Percentiles rank a stretch among this genome's conserved stretches.
These are phyloP conservation scores for Mus minutoides DNA, from an alignment of 2,797 vertebrate species.

Conservation along the genomic window DNA sequence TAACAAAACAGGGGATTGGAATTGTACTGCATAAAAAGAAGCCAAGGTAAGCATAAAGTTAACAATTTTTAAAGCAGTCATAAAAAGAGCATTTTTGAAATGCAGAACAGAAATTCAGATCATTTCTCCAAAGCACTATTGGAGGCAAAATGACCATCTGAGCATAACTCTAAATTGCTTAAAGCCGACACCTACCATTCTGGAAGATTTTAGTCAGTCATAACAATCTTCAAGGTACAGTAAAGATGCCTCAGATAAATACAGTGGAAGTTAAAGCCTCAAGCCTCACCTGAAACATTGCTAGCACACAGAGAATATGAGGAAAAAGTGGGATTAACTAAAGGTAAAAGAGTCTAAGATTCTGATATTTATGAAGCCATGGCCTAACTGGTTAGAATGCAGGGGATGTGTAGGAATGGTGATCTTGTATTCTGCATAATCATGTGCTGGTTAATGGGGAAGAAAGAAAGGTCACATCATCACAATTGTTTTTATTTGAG, in stretches of 20 bases:
- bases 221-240: neutral
- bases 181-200: neutral
- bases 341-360: neutral
- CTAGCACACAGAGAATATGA: neutral
- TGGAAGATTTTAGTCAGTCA: neutral
- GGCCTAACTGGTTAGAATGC: neutral
- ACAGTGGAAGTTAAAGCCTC: neutral
- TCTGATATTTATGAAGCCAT: neutral
- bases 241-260: neutral
- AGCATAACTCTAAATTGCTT: neutral
- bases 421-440: neutral
- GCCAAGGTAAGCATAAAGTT: neutral
- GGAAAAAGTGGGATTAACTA: neutral
- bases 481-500: neutral
- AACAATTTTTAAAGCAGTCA: neutral
- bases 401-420: neutral
- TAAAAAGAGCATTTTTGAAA: neutral
- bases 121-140: neutral
- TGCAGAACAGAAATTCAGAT: neutral
- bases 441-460: neutral
- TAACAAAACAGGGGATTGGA: neutral
- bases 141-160: neutral
- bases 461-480: neutral
- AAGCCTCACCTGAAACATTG: neutral
- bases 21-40: neutral